Conservation (phyloP, 2,797 vertebrate species). For the Leuciscus waleckii region DNA sequence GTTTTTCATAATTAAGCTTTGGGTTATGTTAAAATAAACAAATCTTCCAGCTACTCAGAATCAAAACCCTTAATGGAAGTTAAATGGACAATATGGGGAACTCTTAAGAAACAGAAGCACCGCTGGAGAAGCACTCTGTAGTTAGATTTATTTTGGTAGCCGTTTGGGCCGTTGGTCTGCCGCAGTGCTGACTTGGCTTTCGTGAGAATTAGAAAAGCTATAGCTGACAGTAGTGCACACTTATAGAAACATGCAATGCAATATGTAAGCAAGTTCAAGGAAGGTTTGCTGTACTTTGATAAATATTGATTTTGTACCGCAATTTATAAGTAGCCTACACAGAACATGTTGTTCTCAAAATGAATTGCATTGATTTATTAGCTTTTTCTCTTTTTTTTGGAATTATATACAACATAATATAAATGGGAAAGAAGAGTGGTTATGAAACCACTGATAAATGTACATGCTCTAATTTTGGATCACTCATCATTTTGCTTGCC, state of each 20-base stretch:
- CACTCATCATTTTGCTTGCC: not conserved
- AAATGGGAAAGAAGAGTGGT: not conserved
- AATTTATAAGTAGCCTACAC: not conserved
- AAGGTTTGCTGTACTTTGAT: conserved; percentile 4
- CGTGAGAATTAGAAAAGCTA: conserved; percentile 30
- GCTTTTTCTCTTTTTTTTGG: not conserved
- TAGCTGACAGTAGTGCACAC: not conserved
- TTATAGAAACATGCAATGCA: not conserved
- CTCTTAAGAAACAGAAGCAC: conserved; percentile 53
- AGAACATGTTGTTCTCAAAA: not conserved
- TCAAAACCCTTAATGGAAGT: conserved; percentile 58
- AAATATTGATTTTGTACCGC: conserved; percentile 26
- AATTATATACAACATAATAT: not conserved
- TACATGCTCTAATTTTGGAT: conserved; percentile 14
- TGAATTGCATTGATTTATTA: not conserved
- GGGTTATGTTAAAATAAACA: conserved; percentile 49
- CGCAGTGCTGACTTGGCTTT: conserved; percentile 77
- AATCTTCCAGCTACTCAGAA: conserved; percentile 11
- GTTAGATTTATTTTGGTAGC: conserved; percentile 75
- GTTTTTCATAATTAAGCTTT: conserved; percentile 54
- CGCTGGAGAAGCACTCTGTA: conserved; percentile 51
- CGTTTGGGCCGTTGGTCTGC: conserved; percentile 64
- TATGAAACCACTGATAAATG: conserved; percentile 30
- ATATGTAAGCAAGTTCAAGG: not conserved
- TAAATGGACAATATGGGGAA: conserved; percentile 57